Evolutionary conservation across 2,797 vertebrate genomes (phyloP).

Genomic region (Halcyon badia): DNA sequence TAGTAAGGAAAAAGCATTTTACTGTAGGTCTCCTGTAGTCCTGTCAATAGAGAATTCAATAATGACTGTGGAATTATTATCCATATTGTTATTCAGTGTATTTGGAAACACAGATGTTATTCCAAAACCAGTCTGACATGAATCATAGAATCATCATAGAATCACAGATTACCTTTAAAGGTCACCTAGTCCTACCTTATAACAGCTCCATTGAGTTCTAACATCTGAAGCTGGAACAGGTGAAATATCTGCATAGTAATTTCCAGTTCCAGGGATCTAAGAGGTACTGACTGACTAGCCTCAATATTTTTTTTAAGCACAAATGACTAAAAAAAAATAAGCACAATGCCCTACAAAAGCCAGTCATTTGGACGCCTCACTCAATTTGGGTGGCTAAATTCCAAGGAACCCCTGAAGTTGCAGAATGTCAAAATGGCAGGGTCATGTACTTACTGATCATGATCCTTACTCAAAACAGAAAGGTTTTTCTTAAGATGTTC

Average conservation of each 20-base stretch:
- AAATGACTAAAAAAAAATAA: background rate
- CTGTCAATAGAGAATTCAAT: background rate
- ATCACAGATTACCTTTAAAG: no score
- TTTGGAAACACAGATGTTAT: background rate
- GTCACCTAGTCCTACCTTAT: background rate
- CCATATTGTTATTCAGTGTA: background rate
- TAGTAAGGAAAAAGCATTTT: background rate
- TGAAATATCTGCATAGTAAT: background rate
- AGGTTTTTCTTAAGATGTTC: background rate
- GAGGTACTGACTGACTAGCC: background rate
- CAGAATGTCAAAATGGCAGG: background rate
- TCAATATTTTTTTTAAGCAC: background rate
- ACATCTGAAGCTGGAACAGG: background rate
- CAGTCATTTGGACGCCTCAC: background rate
- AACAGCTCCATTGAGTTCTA: background rate
- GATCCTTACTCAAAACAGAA: background rate
- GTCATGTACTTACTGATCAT: background rate
- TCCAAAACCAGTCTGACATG: background rate
- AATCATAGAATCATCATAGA: background rate
- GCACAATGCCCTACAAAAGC: background rate
- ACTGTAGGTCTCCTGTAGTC: background rate
- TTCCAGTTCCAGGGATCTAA: background rate
- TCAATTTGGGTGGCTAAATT: background rate
- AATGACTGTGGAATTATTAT: background rate
- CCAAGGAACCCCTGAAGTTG: background rate